Conservation (phyloP, 2,888 invertebrate genomes). For the Cyclophora punctaria region DNA sequence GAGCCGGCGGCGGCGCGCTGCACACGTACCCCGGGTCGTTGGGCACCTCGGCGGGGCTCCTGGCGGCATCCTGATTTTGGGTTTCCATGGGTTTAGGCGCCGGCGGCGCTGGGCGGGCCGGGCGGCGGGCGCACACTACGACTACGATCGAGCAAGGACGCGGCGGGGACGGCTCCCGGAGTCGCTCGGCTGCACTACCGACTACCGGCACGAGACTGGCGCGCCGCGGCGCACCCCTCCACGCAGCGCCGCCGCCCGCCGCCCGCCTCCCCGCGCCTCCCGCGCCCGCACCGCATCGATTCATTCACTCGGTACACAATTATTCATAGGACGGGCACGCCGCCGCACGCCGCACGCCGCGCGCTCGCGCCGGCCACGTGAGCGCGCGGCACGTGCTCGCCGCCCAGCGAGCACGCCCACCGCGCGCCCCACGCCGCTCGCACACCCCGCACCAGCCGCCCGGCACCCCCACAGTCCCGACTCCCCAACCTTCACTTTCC, state of each 20-base stretch:
- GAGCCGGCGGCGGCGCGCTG: constrained; percentile 19
- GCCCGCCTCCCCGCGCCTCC: constrained; percentile 40
- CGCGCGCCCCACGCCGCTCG: constrained; percentile 27
- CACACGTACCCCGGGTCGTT: constrained; percentile 92
- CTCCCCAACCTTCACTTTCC: constrained; percentile 1
- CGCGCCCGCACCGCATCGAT: constrained; percentile 66
- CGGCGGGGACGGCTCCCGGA: constrained; percentile 77
- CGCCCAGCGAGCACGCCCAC: constrained; percentile 32
- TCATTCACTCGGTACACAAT: constrained; percentile 72
- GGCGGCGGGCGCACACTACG: constrained; percentile 73
- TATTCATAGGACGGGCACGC: constrained; percentile 70
- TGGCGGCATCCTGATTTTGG: constrained; percentile 86
- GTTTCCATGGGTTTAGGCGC: constrained; percentile 79
- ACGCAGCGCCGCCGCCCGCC: constrained; percentile 49
- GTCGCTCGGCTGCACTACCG: constrained; percentile 80
- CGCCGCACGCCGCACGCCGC: constrained; percentile 67
- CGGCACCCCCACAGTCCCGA: not conserved
- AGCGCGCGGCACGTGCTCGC: constrained; percentile 40
- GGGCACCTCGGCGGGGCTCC: constrained; percentile 92
- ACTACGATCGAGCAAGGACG: constrained; percentile 75
- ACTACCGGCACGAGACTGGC: constrained; percentile 83
- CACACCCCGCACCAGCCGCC: constrained; percentile 4
- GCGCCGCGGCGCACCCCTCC: constrained; percentile 66
- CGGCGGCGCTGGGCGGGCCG: constrained; percentile 58
- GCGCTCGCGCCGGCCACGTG: constrained; percentile 66